These are phyloP conservation scores for Catocala sponsa DNA, from an alignment of 2,888 invertebrate genomes.

Conservation along the genomic window DNA sequence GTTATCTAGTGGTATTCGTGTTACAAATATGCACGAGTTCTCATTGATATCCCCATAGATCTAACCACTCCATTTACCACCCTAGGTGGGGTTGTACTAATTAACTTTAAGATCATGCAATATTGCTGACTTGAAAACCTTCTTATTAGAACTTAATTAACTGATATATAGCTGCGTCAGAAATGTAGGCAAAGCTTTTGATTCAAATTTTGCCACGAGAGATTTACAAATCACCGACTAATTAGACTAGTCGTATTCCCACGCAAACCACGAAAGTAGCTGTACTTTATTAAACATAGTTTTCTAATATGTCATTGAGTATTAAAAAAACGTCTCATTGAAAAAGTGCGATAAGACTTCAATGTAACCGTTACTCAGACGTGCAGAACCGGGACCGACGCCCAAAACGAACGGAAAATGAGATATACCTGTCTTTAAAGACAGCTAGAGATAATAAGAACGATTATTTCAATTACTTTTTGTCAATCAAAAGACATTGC, in stretches of 20 bases:
- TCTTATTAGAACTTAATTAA: not conserved
- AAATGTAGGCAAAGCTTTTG: no score
- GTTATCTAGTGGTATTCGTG: no score
- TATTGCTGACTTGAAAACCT: slow-evolving; percentile 2
- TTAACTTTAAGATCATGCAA: slow-evolving; percentile 33
- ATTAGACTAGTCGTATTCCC: no score
- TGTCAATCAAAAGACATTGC: slow-evolving; percentile 48
- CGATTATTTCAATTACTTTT: slow-evolving; percentile 50
- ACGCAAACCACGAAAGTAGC: no score
- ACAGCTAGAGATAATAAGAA: slow-evolving; percentile 18
- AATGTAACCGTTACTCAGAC: slow-evolving; percentile 8
- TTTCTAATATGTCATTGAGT: no score
- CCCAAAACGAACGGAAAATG: slow-evolving; percentile 22
- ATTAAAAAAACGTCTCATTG: slow-evolving; percentile 14
- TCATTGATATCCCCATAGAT: slow-evolving; percentile 44
- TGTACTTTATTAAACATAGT: no score
- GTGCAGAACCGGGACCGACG: not conserved
- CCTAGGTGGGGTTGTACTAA: slow-evolving; percentile 42
- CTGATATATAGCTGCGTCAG: not conserved
- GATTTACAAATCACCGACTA: no score
- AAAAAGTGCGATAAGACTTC: slow-evolving; percentile 14
- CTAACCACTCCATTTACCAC: slow-evolving; percentile 59
- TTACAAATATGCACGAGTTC: slow-evolving; percentile 1
- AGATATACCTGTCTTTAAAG: not conserved
- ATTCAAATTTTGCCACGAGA: no score